Evolutionary conservation across 2,113 vertebrate species (phyloP).

Genomic region (Protomyctophum bolini): DNA sequence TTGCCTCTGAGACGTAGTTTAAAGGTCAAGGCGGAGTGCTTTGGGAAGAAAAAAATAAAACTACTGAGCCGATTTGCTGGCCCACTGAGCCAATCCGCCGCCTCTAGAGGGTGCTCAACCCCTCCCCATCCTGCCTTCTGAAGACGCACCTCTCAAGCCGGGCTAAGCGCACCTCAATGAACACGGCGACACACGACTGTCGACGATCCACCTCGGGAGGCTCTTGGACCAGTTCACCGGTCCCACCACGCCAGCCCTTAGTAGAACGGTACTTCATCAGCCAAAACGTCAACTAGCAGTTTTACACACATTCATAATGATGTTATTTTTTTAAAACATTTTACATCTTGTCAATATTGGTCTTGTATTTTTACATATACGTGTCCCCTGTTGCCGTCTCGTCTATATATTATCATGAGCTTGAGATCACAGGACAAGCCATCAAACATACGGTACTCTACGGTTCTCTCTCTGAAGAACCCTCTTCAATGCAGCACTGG

Average conservation of each 20-base stretch:
- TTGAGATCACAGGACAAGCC: conserved; percentile 55
- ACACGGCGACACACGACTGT: not conserved
- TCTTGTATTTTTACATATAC: conserved; percentile 35
- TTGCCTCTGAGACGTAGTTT: not conserved
- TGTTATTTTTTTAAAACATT: conserved; percentile 12
- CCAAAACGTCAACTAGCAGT: conserved; percentile 48
- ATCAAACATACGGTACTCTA: conserved; percentile 47
- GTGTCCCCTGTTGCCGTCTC: conserved; percentile 3
- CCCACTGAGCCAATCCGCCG: conserved; percentile 53
- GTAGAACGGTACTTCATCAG: conserved; percentile 58
- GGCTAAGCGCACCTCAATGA: not conserved
- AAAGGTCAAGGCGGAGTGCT: conserved; percentile 40
- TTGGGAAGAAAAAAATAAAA: conserved; percentile 39
- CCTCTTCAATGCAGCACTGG: no score
- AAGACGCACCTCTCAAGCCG: conserved; percentile 1
- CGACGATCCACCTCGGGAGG: not conserved
- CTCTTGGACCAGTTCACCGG: no score
- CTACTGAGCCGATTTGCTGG: conserved; percentile 69
- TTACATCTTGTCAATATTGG: conserved; percentile 10
- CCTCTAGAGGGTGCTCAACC: conserved; percentile 22
- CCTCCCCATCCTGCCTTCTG: not conserved
- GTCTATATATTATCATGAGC: conserved; percentile 38
- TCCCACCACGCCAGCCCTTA: not conserved
- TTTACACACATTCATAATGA: conserved; percentile 11
- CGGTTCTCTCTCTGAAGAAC: not conserved